Base-by-base conservation (phyloP, 2,888 invertebrate species). In the Leucophenga maculata region DNA sequence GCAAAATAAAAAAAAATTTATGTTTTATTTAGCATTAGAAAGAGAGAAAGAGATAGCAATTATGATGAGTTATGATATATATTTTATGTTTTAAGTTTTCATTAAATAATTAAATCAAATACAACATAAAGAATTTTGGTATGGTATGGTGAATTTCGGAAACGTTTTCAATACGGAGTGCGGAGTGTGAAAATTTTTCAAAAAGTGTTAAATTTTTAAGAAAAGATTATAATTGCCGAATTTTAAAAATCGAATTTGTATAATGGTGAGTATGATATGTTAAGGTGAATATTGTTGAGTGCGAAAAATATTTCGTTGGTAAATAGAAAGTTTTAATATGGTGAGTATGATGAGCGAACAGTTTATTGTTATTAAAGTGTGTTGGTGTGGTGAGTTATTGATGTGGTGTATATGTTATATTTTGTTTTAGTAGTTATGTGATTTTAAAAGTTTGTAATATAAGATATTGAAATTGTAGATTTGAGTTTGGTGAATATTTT, bases 1-100 rank as follows among this genome's bases (percentile, higher is more conserved):
- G 20, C 55, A 55, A 55, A 18, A 52, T 20, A n/a, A 14, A 88
- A 71, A 74, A 71, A 70, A 75, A 70, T 67, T 65, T 11, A 11
- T 50, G 6, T 50, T 50, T 50, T 18, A 50, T n/a, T 50, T 44
- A 55, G 57, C 48, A 46, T 55, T 55, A 44, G 52, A 65, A 57
- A 64, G 55, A 60, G 60, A 50, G 22, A 55, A 50, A 50, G 62
- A 54, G 22, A 52, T 65, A 65, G 32, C 44, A 71, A 52, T 18
- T 52, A 39, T 26, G 48, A 16, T 39, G 60, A 60, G 44, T 39
- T 60, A 68, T 60, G 26, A 55, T 20, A 55, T 22, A 55, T 55
- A n/a, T n/a, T n/a, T 55, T 18, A 11, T 55, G 20, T 55, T 22
- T 14, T 22, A 67, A 67, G 9, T 65, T 65, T 65, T 64, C 26